Percentiles rank a stretch among this genome's conserved stretches.
phyloP scores from a whole-genome alignment of 2,888 invertebrate genomes.

The Alloplasta piceator region DNA sequence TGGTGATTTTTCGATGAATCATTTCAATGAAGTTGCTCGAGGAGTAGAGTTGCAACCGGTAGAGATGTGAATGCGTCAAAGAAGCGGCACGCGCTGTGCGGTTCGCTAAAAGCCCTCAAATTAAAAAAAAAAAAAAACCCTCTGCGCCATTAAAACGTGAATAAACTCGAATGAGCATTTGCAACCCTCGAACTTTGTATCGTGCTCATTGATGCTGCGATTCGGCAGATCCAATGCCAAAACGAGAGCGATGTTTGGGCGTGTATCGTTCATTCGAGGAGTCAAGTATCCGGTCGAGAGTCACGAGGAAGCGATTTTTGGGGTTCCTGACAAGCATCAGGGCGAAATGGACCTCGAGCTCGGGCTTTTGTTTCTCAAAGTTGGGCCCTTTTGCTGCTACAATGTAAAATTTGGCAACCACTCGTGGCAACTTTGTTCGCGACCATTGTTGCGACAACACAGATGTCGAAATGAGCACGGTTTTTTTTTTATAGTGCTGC shows the following conservation, averaged over 20 bases:
- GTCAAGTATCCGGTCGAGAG: constrained; percentile 3
- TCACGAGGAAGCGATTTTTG: background rate
- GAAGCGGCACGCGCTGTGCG: no score
- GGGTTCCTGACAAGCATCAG: no score
- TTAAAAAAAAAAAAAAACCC: no score
- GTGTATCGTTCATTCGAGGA: background rate
- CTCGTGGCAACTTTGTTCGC: constrained; percentile 61
- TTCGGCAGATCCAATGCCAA: constrained; percentile 1
- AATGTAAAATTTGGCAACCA: background rate
- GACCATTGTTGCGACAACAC: constrained; percentile 82
- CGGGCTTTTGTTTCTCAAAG: no score
- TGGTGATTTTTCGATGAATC: no score
- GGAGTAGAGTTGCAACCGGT: no score
- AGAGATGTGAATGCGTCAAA: no score
- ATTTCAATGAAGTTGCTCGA: no score
- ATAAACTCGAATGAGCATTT: constrained; percentile 11
- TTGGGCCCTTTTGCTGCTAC: background rate
- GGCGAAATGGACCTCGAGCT: no score
- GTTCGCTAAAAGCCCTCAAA: no score
- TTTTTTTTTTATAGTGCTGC: constrained; percentile 18
- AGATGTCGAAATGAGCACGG: constrained; percentile 79
- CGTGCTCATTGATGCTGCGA: background rate
- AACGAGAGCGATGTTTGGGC: background rate
- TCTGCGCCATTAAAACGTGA: no score
- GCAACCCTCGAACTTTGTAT: constrained; percentile 25